Conservation (phyloP, 2,888 invertebrate genomes). For the Megastigmus dorsalis region DNA sequence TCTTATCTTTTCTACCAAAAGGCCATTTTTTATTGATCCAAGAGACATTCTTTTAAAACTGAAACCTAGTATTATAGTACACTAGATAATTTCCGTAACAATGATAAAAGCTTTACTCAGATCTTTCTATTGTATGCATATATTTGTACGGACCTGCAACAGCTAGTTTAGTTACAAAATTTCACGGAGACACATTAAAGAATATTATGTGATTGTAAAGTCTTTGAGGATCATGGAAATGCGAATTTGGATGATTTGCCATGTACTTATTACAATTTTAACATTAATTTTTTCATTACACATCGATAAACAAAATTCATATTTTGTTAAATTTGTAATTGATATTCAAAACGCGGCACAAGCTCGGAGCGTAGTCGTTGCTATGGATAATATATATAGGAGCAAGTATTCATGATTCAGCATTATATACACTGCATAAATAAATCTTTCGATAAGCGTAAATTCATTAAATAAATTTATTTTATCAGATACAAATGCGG, state of each 20-base stretch:
- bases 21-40: too few species aligned
- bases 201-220: background rate
- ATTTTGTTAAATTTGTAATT: background rate
- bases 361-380: background rate
- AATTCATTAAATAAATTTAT: too few species aligned
- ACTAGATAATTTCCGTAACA: background rate
- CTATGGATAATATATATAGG: background rate
- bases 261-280: background rate
- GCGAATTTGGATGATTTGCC: background rate
- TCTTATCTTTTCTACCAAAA: too few species aligned
- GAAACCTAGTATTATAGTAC: background rate
- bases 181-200: background rate
- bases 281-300: background rate
- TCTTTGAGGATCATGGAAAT: background rate
- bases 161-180: background rate
- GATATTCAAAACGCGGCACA: background rate
- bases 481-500: background rate
- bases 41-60: background rate
- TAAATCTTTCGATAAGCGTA: too few species aligned
- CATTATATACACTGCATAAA: background rate
- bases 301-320: background rate
- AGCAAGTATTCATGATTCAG: background rate
- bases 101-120: background rate
- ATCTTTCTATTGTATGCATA: background rate
- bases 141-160: background rate